Conservation (phyloP, 2,797 vertebrate species). For the Sciurus carolinensis region DNA sequence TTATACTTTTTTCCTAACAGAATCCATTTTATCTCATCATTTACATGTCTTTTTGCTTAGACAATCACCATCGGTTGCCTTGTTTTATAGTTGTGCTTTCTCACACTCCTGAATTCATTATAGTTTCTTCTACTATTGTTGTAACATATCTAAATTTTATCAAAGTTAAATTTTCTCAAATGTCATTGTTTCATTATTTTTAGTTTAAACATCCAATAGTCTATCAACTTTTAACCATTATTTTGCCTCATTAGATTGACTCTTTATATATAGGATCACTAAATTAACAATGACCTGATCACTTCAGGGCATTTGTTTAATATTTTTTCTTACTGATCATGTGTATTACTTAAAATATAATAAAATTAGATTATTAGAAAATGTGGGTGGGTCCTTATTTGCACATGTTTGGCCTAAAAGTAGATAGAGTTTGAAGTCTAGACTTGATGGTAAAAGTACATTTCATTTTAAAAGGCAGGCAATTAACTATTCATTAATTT, state of each 20-base stretch:
- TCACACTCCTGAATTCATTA: background rate
- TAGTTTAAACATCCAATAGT: background rate
- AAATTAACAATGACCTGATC: background rate
- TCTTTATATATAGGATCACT: background rate
- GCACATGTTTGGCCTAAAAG: background rate
- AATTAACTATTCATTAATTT: background rate
- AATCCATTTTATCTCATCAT: background rate
- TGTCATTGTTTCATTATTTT: background rate
- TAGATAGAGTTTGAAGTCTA: background rate
- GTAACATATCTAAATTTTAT: background rate
- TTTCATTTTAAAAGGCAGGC: conserved; percentile 33
- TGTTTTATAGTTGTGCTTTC: background rate
- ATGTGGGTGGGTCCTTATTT: background rate
- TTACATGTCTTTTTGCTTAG: background rate
- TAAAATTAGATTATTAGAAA: background rate
- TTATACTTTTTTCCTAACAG: background rate
- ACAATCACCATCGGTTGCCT: rapidly evolving
- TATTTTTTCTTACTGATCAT: background rate
- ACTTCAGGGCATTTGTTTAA: background rate
- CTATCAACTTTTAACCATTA: background rate
- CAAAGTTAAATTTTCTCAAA: background rate
- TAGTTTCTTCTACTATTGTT: background rate
- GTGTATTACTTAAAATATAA: background rate
- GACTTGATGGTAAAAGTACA: background rate
- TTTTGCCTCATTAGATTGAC: background rate